Conservation (phyloP, 2,113 vertebrate species). For the Rhinolophus sinicus region DNA sequence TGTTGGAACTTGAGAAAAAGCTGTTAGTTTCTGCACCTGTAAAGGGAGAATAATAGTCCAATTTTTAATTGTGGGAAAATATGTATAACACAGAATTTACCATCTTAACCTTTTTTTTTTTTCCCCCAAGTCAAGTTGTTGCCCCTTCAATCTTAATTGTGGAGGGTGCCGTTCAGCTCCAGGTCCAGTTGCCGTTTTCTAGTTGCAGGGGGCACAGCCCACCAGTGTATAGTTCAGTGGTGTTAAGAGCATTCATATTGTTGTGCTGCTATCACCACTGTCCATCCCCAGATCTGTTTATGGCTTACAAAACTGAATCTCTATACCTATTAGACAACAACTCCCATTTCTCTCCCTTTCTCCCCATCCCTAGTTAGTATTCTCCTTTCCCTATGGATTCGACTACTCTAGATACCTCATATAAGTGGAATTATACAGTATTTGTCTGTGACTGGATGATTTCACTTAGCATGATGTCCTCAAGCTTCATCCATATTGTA, state of each 20-base stretch:
- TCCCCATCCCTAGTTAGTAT: fast-evolving
- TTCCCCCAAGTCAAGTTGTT: too few species aligned
- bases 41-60: not conserved
- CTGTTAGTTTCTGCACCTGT: not conserved
- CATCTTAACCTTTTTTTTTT: not conserved
- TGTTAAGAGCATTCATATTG: not conserved
- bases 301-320: not conserved
- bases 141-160: too few species aligned
- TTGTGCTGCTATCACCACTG: too few species aligned
- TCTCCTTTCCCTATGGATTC: not conserved
- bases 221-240: not conserved
- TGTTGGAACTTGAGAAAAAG: not conserved
- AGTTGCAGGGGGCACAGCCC: too few species aligned
- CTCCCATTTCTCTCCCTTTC: not conserved
- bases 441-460: not conserved
- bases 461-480: not conserved
- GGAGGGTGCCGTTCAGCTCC: too few species aligned
- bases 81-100: not conserved
- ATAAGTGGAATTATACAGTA: not conserved
- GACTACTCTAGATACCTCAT: not conserved
- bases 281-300: not conserved
- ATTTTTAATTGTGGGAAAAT: not conserved
- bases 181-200: too few species aligned
- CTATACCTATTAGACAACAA: too few species aligned
- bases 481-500: not conserved